phyloP scores from a whole-genome alignment of 1,140 invertebrate genomes.

The Laupala kohalensis region DNA sequence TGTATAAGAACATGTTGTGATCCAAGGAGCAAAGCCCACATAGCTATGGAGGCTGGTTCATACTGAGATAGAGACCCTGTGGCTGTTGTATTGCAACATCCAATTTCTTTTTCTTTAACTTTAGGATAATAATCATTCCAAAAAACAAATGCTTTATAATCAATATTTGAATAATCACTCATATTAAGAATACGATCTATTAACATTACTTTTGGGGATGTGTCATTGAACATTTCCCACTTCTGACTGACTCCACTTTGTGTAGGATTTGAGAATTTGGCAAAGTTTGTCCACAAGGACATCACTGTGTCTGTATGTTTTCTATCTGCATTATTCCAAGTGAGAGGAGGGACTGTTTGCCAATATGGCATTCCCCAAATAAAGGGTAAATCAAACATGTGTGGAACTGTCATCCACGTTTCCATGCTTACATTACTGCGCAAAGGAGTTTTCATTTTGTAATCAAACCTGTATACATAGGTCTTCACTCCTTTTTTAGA shows the following conservation, averaged over 20 bases:
- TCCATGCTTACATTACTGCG: conserved; percentile 28
- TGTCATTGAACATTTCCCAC: conserved; percentile 53
- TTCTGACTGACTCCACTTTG: conserved; percentile 40
- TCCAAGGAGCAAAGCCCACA: background rate
- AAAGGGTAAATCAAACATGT: conserved; percentile 64
- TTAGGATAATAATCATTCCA: conserved; percentile 71
- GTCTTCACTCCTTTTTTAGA: conserved; percentile 37
- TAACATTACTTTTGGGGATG: conserved; percentile 47
- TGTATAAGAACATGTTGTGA: background rate
- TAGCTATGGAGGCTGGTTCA: background rate
- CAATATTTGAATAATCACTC: conserved; percentile 43
- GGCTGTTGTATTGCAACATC: conserved; percentile 11
- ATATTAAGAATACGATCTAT: conserved; percentile 61
- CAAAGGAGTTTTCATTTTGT: conserved; percentile 48
- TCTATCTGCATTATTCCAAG: conserved; percentile 60
- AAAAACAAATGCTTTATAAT: conserved; percentile 62
- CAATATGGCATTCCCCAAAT: conserved; percentile 62
- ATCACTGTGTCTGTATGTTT: conserved; percentile 60
- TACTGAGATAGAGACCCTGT: background rate
- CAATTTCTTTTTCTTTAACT: conserved; percentile 25
- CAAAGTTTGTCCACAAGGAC: conserved; percentile 61
- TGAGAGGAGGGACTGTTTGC: conserved; percentile 29
- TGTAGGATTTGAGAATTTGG: conserved; percentile 53
- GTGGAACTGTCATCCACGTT: conserved; percentile 56
- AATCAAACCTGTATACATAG: conserved; percentile 61